Evolutionary conservation across 1,140 invertebrate species (phyloP).

Genomic region (Plectrocnemia conspersa): DNA sequence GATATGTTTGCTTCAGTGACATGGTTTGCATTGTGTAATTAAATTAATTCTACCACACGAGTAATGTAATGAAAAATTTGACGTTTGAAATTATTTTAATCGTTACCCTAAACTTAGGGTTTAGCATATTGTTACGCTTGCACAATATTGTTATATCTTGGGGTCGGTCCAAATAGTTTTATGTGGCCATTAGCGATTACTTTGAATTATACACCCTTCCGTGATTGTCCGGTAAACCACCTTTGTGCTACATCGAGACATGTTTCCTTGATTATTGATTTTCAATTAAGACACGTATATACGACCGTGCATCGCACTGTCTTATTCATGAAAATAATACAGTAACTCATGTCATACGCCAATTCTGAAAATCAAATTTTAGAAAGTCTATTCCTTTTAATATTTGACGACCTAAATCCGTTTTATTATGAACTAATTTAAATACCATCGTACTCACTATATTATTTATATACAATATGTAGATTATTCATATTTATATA

Average conservation of each 20-base stretch:
- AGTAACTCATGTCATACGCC: too few species aligned
- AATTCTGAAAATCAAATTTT: too few species aligned
- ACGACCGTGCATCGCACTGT: slow-evolving; percentile 16
- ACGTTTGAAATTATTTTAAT: not conserved
- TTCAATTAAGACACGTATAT: slow-evolving; percentile 30
- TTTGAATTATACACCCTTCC: slow-evolving; percentile 31
- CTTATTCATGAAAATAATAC: slow-evolving; percentile 23
- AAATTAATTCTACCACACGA: too few species aligned
- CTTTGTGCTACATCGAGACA: slow-evolving; percentile 20
- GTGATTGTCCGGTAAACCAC: slow-evolving; percentile 20
- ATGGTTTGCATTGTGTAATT: not conserved
- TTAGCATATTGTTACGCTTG: slow-evolving; percentile 6
- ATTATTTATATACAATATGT: too few species aligned
- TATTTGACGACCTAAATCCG: too few species aligned
- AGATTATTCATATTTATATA: too few species aligned
- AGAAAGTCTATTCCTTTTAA: too few species aligned
- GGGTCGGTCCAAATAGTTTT: too few species aligned
- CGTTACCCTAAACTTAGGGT: not conserved
- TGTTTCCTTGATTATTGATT: slow-evolving; percentile 35
- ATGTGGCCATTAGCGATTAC: slow-evolving; percentile 32
- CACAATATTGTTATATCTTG: too few species aligned
- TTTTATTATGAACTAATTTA: too few species aligned
- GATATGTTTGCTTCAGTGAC: not conserved
- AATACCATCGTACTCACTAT: too few species aligned
- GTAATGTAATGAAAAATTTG: too few species aligned